phyloP scores from a whole-genome alignment of 2,113 vertebrate species.

The Micronycteris hirsuta region DNA sequence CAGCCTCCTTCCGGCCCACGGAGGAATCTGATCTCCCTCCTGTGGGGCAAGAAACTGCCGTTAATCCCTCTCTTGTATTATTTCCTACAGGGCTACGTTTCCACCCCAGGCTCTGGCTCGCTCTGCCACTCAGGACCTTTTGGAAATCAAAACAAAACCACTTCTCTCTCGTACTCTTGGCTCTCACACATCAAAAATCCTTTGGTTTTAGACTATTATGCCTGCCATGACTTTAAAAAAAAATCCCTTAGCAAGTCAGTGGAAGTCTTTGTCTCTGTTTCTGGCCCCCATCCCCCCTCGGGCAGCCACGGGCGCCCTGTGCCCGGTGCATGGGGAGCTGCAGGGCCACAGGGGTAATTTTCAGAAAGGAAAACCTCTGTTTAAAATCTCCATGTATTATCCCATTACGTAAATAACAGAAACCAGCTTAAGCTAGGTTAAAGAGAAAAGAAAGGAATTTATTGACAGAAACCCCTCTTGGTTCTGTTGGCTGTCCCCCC shows the following conservation, averaged over 20 bases:
- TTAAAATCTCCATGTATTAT: background rate
- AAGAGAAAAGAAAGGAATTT: background rate
- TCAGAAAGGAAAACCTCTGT: conserved; percentile 39
- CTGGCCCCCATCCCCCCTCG: background rate
- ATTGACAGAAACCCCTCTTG: background rate
- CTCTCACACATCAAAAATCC: conserved; percentile 22
- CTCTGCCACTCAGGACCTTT: background rate
- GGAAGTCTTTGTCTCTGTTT: conserved; percentile 15
- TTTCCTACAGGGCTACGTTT: background rate
- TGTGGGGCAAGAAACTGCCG: background rate
- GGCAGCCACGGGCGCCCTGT: background rate
- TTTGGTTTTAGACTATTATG: background rate
- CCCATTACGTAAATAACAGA: conserved; percentile 14
- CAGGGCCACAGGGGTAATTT: background rate
- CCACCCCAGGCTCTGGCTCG: background rate
- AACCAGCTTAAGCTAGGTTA: background rate
- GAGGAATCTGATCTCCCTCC: background rate
- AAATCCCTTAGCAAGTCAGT: background rate
- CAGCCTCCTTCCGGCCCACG: background rate
- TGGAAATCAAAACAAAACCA: conserved; percentile 23
- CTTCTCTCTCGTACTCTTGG: background rate
- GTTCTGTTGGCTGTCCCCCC: background rate
- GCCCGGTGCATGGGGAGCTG: background rate
- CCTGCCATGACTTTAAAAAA: background rate
- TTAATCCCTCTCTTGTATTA: background rate